Evolutionary conservation across 2,797 vertebrate genomes (phyloP).

Genomic region (Urocyon cinereoargenteus): DNA sequence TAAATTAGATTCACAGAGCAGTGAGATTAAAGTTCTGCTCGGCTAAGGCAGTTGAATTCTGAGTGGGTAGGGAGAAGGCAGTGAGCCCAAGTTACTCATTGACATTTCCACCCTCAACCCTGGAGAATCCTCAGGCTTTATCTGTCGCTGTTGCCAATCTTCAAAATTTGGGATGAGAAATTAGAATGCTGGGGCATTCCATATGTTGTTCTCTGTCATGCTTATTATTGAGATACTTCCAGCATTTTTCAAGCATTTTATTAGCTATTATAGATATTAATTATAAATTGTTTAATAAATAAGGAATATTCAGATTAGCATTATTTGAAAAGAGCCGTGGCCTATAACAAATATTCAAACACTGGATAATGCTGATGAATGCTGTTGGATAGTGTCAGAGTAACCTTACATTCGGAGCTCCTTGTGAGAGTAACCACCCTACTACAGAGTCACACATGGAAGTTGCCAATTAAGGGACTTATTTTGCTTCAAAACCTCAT

Average conservation of each 20-base stretch:
- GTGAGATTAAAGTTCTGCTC: neutral
- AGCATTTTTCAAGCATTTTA: neutral
- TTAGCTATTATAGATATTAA: slow-evolving; percentile 10
- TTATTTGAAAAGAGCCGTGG: neutral
- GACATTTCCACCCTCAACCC: neutral
- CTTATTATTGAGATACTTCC: neutral
- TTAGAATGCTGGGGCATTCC: neutral
- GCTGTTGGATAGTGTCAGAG: neutral
- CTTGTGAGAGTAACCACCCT: neutral
- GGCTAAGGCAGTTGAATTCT: neutral
- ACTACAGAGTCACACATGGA: neutral
- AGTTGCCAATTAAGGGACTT: neutral
- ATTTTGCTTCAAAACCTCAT: neutral
- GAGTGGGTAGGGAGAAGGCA: neutral
- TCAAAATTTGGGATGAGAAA: neutral
- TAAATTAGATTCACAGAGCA: neutral
- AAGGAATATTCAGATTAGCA: neutral
- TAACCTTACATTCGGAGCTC: neutral
- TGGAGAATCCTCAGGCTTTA: neutral
- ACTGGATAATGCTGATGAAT: neutral
- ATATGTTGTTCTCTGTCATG: neutral
- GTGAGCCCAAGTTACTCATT: neutral
- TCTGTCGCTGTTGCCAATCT: neutral
- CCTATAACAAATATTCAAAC: neutral
- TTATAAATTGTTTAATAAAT: slow-evolving; percentile 36